A percentile compares a stretch with the other conserved stretches of the same genome.
Conservation (phyloP, 2,113 vertebrate species). For the Conger conger region DNA sequence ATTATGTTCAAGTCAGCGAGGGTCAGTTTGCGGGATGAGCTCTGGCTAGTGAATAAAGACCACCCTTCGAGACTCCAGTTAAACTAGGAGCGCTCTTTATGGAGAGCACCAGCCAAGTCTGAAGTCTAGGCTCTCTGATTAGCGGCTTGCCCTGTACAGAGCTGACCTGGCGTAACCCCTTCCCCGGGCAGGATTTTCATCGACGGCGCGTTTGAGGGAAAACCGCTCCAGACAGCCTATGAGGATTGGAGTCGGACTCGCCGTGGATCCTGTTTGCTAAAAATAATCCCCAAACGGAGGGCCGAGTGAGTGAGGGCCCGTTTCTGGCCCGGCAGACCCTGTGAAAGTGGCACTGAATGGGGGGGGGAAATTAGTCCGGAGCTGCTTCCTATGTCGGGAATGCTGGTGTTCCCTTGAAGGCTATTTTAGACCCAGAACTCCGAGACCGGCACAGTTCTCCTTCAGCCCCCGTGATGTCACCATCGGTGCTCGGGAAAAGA, state of each 20-base stretch:
- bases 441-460: neutral
- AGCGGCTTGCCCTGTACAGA: neutral
- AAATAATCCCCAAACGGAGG: neutral
- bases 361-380: slow-evolving; percentile 37
- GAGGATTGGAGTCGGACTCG: neutral
- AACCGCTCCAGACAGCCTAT: no score
- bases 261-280: neutral
- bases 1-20: neutral
- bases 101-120: neutral
- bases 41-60: neutral
- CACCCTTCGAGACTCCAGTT: neutral
- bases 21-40: neutral
- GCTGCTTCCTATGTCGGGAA: slow-evolving; percentile 36
- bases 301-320: neutral
- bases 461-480: slow-evolving; percentile 49
- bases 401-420: slow-evolving; percentile 38
- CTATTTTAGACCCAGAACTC: slow-evolving; percentile 48
- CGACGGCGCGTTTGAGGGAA: neutral
- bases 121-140: neutral
- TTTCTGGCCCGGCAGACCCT: neutral
- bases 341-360: slow-evolving; percentile 24
- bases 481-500: slow-evolving; percentile 52
- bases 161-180: neutral
- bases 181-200: neutral
- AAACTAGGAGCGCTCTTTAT: neutral